Percentiles rank a stretch among this genome's conserved stretches.
These are phyloP conservation scores for Aleiodes leptofemur DNA, from an alignment of 2,888 invertebrate genomes.

Conservation along the genomic window DNA sequence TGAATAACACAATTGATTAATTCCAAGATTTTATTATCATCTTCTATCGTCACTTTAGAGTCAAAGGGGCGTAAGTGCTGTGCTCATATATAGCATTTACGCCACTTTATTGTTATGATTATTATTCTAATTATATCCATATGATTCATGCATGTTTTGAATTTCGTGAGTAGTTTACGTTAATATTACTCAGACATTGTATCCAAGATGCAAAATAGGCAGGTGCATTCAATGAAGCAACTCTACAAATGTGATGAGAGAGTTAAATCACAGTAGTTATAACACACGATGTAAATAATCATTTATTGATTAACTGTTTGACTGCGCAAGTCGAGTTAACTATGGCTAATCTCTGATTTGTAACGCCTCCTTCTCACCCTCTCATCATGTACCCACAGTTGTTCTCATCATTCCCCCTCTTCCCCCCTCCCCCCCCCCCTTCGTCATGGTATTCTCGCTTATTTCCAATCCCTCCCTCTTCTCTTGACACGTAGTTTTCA, in stretches of 20 bases:
- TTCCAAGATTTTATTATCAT: too few relatives aligned
- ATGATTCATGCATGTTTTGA: too few relatives aligned
- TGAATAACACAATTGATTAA: too few relatives aligned
- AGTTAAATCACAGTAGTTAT: slow-evolving; percentile 30
- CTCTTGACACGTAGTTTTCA: slow-evolving; percentile 53
- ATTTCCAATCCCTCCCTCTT: slow-evolving; percentile 37
- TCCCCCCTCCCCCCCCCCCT: slow-evolving; percentile 6
- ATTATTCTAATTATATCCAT: too few relatives aligned
- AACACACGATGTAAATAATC: slow-evolving; percentile 71
- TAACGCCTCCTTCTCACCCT: slow-evolving; percentile 69
- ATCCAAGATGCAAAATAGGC: not conserved
- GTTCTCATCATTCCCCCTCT: slow-evolving; percentile 14
- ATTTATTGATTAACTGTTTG: slow-evolving; percentile 75
- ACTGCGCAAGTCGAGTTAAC: slow-evolving; percentile 75
- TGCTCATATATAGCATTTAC: too few relatives aligned
- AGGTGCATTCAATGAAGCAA: not conserved
- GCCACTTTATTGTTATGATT: too few relatives aligned
- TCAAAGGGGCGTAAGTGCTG: too few relatives aligned
- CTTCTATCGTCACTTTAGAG: too few relatives aligned
- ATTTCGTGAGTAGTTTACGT: too few relatives aligned
- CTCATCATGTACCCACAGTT: slow-evolving; percentile 32
- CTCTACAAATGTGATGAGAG: not conserved
- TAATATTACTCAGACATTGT: too few relatives aligned
- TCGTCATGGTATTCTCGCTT: slow-evolving; percentile 23
- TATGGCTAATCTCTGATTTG: slow-evolving; percentile 75